Evolutionary conservation across 1,140 invertebrate species (phyloP), one percentile per base, ranked within the genome.

Genomic region (Gonioctena quinquepunctata): DNA sequence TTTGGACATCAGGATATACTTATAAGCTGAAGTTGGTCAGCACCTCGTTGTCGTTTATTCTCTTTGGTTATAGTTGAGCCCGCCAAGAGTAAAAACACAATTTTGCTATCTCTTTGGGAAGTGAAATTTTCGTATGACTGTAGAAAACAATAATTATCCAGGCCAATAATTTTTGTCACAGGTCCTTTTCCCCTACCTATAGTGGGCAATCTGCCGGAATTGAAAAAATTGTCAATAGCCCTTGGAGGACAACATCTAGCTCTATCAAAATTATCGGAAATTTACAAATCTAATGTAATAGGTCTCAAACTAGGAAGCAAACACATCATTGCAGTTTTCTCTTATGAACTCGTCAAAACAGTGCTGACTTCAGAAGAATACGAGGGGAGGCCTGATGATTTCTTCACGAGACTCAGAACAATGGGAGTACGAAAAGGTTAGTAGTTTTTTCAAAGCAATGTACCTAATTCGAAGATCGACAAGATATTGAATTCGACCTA

Each of bases 361-460:
- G 86, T 88, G 4, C 82, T 89, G 1, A 81, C 82, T 1, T 85
- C 83, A 33, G 88, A 91, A 3, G 89, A 90, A 49, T 91, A 92
- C 66, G 87, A 90, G 49, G 90, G 89, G 3, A 84, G 92, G 66
- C 92, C 92, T 0, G 86, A 90, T 78, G 90, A 90, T 59, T 90
- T 90, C 71, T 89, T 91, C 76, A 90, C 90, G 70, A 82, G 84
- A 23, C 80, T 90, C 16, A 82, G 91, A 70, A 84, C 88, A 0
- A 88, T 89, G 73, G 89, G 89, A 18, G 87, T 89, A 78, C 85
- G 89, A 79, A 83, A 87, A 73, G 90, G 90, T 92, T 81, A 82
- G 68, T n/a, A n/a, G n/a, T n/a, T n/a, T n/a, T n/a, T n/a, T n/a
- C n/a, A n/a, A n/a, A n/a, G n/a, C n/a, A n/a, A n/a, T n/a, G n/a